Percentiles rank a stretch among this genome's conserved stretches.
Conservation (phyloP, 2,113 vertebrate species). For the Trematomus loennbergii region DNA sequence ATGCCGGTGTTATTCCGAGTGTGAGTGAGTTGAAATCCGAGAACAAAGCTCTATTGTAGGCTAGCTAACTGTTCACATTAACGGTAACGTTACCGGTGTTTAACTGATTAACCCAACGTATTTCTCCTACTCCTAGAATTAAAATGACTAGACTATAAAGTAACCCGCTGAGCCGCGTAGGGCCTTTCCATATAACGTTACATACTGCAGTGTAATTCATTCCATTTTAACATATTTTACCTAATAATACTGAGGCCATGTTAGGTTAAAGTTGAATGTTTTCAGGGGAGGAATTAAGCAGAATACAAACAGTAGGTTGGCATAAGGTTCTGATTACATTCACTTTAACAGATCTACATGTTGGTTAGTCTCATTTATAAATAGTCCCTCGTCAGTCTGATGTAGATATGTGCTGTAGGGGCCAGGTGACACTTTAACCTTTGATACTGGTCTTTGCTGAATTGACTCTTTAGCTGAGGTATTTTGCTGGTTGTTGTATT, state of each 20-base stretch:
- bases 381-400: neutral
- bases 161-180: neutral
- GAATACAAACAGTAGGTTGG: neutral
- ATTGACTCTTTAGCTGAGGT: neutral
- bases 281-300: neutral
- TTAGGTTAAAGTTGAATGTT: slow-evolving; percentile 23
- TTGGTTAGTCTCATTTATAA: neutral
- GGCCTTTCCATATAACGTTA: slow-evolving; percentile 1
- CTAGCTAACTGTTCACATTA: slow-evolving; percentile 47
- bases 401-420: neutral
- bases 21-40: slow-evolving; percentile 56
- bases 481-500: neutral
- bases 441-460: neutral
- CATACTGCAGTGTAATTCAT: neutral
- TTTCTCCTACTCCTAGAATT: neutral
- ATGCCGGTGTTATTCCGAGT: slow-evolving; percentile 57
- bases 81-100: neutral
- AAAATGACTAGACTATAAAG: neutral
- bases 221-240: slow-evolving; percentile 25
- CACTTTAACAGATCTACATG: neutral
- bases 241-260: neutral
- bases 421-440: neutral
- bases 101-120: neutral
- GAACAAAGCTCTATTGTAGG: slow-evolving; percentile 79
- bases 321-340: neutral